Conservation (phyloP, 2,888 invertebrate genomes). For the Monoplex corrugatus region DNA sequence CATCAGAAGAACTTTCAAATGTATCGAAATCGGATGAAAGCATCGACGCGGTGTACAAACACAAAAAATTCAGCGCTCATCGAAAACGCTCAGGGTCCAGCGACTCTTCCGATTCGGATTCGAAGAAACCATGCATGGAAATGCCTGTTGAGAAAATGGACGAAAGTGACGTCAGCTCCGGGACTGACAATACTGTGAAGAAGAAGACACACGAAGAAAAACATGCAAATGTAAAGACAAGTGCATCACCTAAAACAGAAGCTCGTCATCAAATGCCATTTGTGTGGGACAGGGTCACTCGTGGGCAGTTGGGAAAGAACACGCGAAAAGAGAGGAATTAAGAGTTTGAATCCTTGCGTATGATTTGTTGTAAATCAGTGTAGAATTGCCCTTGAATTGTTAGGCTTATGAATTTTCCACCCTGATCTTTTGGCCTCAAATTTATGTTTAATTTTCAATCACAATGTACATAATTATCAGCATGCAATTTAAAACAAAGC, state of each 20-base stretch:
- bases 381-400: too few species aligned
- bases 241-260: constrained; percentile 48
- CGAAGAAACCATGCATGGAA: constrained; percentile 44
- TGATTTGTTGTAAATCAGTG: too few species aligned
- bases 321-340: too few species aligned
- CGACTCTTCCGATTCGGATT: constrained; percentile 37
- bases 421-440: too few species aligned
- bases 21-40: constrained; percentile 54
- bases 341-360: too few species aligned
- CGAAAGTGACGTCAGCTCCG: constrained; percentile 14
- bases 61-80: constrained; percentile 73
- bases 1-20: background rate
- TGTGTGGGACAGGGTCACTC: constrained; percentile 72
- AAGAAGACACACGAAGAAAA: background rate
- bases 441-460: too few species aligned
- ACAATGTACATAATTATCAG: too few species aligned
- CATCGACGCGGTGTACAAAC: constrained; percentile 65
- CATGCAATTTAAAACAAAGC: too few species aligned
- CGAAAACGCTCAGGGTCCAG: constrained; percentile 60
- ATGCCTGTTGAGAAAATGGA: background rate
- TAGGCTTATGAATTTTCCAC: too few species aligned
- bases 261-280: constrained; percentile 62
- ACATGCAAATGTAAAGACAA: background rate
- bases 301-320: constrained; percentile 67
- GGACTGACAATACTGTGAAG: background rate